These are phyloP conservation scores for Ephestia elutella DNA, from an alignment of 1,140 invertebrate genomes.

Conservation along the genomic window DNA sequence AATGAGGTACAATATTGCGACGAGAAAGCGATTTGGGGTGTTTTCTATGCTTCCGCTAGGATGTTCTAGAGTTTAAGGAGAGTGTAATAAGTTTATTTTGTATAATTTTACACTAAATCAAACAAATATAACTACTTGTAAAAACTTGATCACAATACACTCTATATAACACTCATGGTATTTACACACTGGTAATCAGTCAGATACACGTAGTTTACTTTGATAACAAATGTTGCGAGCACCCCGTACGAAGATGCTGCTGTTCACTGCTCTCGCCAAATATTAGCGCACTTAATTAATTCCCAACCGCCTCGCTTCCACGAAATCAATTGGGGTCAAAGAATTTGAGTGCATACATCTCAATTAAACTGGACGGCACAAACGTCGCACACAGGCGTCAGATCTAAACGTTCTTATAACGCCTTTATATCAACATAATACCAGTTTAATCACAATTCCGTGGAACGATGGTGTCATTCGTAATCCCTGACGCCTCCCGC, in stretches of 20 bases:
- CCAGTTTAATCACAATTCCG: slow-evolving; percentile 20
- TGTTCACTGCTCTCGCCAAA: slow-evolving; percentile 45
- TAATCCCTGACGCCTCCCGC: slow-evolving; percentile 43
- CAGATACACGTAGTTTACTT: no score
- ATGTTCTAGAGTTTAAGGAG: no score
- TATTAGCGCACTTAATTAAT: slow-evolving; percentile 63
- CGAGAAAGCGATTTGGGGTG: no score
- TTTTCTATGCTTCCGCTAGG: no score
- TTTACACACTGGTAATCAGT: no score
- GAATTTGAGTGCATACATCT: slow-evolving; percentile 65
- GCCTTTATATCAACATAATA: slow-evolving; percentile 13
- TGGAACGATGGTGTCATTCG: slow-evolving; percentile 30
- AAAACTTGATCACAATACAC: no score
- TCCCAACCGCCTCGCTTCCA: slow-evolving; percentile 53
- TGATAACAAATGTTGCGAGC: no score
- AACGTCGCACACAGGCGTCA: neutral
- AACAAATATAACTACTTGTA: no score
- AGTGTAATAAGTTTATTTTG: no score
- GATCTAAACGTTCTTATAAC: slow-evolving; percentile 11
- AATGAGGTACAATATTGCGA: slow-evolving; percentile 16
- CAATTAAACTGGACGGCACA: slow-evolving; percentile 47
- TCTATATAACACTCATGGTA: no score
- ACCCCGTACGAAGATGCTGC: neutral
- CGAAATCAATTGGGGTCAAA: slow-evolving; percentile 69
- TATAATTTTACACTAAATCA: no score